phyloP scores from a whole-genome alignment of 2,888 invertebrate genomes.

The Parelbella ahira region DNA sequence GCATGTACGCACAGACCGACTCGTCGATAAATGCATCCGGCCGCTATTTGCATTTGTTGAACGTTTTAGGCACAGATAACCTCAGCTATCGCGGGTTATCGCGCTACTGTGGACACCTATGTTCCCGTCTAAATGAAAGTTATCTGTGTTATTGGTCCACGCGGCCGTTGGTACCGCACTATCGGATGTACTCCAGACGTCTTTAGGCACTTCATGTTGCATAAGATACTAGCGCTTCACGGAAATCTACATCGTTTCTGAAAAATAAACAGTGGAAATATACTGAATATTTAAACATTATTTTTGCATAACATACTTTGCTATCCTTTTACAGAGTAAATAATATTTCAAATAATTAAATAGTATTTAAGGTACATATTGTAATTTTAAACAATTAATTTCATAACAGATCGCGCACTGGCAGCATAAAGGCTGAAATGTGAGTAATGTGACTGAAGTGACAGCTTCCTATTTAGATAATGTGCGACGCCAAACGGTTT shows the following conservation, averaged over 20 bases:
- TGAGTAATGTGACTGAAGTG: slow-evolving; percentile 60
- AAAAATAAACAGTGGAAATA: no score
- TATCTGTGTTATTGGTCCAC: slow-evolving; percentile 32
- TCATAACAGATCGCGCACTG: no score
- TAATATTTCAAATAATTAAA: no score
- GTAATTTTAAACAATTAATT: no score
- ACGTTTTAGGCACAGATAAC: slow-evolving; percentile 48
- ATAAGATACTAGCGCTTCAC: no score
- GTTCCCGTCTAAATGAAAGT: slow-evolving; percentile 37
- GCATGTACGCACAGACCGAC: slow-evolving; percentile 32
- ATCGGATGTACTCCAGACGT: slow-evolving; percentile 20
- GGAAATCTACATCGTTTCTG: no score
- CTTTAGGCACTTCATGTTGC: slow-evolving; percentile 15
- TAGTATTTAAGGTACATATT: no score
- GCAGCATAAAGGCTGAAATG: slow-evolving; percentile 45
- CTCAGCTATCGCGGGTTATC: slow-evolving; percentile 38
- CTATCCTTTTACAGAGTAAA: no score
- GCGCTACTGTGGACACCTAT: slow-evolving; percentile 31
- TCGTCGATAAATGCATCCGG: slow-evolving; percentile 67
- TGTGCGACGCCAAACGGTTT: slow-evolving; percentile 29
- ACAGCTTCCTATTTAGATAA: slow-evolving; percentile 65
- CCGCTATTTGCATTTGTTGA: slow-evolving; percentile 42
- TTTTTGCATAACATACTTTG: no score
- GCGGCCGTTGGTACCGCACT: slow-evolving; percentile 21
- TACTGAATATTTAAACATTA: no score